Percentiles rank a stretch among this genome's conserved stretches.
These are phyloP conservation scores for Amphiura filiformis DNA, from an alignment of 35 echinoderm and acorn worm genomes.

Conservation along the genomic window DNA sequence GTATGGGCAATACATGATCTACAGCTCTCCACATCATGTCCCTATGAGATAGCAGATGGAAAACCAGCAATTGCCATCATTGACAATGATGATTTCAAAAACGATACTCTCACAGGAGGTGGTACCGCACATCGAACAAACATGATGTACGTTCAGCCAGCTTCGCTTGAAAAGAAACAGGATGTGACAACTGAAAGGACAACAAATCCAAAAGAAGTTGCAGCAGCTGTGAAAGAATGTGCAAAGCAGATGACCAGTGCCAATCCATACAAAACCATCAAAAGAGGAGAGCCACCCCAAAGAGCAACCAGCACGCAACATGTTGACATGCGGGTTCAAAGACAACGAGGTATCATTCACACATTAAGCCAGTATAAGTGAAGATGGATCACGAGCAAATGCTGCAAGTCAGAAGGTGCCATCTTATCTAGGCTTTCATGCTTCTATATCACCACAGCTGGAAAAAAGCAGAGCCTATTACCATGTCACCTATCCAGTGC, in stretches of 20 bases:
- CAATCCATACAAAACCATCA: not conserved
- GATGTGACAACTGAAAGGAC: no score
- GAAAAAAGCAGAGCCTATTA: not conserved
- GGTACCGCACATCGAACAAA: not conserved
- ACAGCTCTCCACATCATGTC: slow-evolving; percentile 16
- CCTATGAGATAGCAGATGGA: slow-evolving; percentile 16
- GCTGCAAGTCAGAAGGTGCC: no score
- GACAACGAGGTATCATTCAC: not conserved
- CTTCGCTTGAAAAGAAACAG: no score
- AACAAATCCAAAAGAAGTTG: no score
- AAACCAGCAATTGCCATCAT: slow-evolving; percentile 31
- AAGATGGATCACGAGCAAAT: not conserved
- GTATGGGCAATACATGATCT: slow-evolving; percentile 16
- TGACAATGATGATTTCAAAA: slow-evolving; percentile 54
- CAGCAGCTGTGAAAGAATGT: no score
- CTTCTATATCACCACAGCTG: not conserved
- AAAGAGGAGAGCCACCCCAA: not conserved
- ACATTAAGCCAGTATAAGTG: not conserved
- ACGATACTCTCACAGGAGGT: slow-evolving; percentile 35
- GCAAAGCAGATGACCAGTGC: not conserved
- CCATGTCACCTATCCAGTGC: not conserved
- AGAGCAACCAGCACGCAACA: not conserved
- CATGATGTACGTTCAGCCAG: not conserved
- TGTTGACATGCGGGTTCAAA: not conserved
- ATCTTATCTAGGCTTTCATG: not conserved